Conservation (phyloP, 1,140 invertebrate genomes). For the Streblospio benedicti region DNA sequence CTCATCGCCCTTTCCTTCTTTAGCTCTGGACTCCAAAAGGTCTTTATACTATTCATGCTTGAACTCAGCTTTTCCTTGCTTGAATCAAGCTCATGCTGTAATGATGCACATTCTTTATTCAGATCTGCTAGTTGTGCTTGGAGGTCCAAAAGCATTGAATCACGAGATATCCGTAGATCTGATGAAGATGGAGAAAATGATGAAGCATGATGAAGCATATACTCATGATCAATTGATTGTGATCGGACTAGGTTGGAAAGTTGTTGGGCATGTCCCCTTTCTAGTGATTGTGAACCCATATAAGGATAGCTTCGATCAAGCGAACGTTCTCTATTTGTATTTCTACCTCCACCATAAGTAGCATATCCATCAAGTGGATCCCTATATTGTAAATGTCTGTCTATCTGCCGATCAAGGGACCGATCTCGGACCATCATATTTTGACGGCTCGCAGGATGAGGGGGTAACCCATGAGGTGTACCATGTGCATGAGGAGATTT, state of each 20-base stretch:
- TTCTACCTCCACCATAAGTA: too few relatives aligned
- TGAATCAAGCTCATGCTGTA: constrained; percentile 91
- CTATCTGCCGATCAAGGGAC: constrained; percentile 14
- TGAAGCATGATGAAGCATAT: neutral
- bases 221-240: constrained; percentile 12
- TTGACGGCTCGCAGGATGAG: neutral
- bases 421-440: neutral
- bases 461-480: neutral
- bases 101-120: constrained; percentile 87
- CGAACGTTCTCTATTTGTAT: constrained; percentile 14
- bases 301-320: constrained; percentile 34
- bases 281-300: constrained; percentile 42
- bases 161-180: constrained; percentile 17
- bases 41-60: constrained; percentile 99
- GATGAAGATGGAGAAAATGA: constrained; percentile 1
- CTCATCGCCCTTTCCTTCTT: constrained; percentile 92
- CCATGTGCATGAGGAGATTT: neutral
- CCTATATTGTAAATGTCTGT: too few relatives aligned
- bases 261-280: constrained; percentile 26
- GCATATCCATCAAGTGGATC: too few relatives aligned
- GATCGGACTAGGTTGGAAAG: constrained; percentile 7
- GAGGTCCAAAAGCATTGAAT: constrained; percentile 66
- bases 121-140: constrained; percentile 90
- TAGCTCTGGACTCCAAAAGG: constrained; percentile 98
- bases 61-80: constrained; percentile 97